Base-by-base conservation (phyloP, 92 coral and sea anemone species). In the Epizoanthus illoricatus region DNA sequence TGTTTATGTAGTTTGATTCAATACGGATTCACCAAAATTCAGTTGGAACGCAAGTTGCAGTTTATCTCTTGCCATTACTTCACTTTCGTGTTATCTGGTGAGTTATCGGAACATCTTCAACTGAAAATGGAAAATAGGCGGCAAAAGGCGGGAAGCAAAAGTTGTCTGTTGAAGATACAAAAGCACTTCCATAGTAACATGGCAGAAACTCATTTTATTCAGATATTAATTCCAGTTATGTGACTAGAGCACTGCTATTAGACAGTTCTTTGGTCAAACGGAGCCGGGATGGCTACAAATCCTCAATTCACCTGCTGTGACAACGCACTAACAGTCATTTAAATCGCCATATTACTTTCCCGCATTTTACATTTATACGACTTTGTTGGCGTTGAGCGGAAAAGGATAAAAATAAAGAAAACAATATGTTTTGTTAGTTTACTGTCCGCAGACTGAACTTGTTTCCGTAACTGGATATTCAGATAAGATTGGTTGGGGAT, bases 291-390 rank as follows among this genome's bases (percentile, higher is more conserved):
- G 81, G 81, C 63, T 56, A 56, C 71, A 61, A 12, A n/a, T 62
- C 71, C 45, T 61, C 52, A 62, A 41, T 41, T 40, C 71, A 42
- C 81, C 81, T 18, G 71, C 81, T 63, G 42, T 61, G 70, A 76
- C 23, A 9, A n/a, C 18, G 52, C 24, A 40, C 24, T 43, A 62
- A 43, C 47, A 16, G 82, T 21, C 4, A 78, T 61, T 8, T 76
- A 42, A 62, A 62, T 62, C 13, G 71, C 69, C 40, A 61, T 76
- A 61, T 62, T 70, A 12, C 39, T 20, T 17, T 5, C 42, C 16
- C 71, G 23, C 60, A 42, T 52, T 52, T 52, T 52, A 52, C 56
- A 52, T 52, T 52, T 52, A 28, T 52, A 52, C 11, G 56, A 52
- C 12, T 10, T 52, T 52, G 10, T 52, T 9, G 13, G 12, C 56